A percentile compares a stretch with the other conserved stretches of the same genome.
Evolutionary conservation across 2,113 vertebrate species (phyloP).

Genomic region (Brienomyrus brachyistius): DNA sequence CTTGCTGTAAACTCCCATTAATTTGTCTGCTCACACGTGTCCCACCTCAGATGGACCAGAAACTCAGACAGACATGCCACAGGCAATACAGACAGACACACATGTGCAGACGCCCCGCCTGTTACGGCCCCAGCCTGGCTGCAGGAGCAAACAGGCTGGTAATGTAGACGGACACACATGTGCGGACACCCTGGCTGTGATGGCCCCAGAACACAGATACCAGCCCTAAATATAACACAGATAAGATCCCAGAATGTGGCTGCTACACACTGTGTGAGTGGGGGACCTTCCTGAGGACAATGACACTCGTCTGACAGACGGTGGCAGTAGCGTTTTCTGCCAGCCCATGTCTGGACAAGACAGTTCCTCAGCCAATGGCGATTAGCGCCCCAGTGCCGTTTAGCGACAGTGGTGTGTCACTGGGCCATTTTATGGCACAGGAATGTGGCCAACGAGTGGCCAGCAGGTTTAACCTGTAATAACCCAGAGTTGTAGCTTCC

Average conservation of each 20-base stretch:
- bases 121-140: background rate
- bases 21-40: conserved; percentile 1
- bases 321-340: background rate
- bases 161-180: conserved; percentile 10
- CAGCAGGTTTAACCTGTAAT: background rate
- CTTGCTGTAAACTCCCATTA: background rate
- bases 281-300: background rate
- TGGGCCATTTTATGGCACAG: background rate
- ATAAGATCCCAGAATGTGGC: conserved; percentile 44
- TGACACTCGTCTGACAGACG: background rate
- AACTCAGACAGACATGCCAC: conserved; percentile 26
- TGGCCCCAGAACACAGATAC: conserved; percentile 23
- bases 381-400: background rate
- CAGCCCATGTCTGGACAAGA: background rate
- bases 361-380: background rate
- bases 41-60: background rate
- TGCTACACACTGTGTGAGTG: background rate
- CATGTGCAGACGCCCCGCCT: conserved; percentile 2
- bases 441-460: background rate
- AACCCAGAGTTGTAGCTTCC: background rate
- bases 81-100: conserved; percentile 11
- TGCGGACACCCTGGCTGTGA: background rate
- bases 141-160: conserved; percentile 9
- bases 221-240: conserved; percentile 58
- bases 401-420: background rate